Evolutionary conservation across 2,113 vertebrate genomes (phyloP), one percentile per base, ranked within the genome.

Genomic region (Oreotrochilus melanogaster): DNA sequence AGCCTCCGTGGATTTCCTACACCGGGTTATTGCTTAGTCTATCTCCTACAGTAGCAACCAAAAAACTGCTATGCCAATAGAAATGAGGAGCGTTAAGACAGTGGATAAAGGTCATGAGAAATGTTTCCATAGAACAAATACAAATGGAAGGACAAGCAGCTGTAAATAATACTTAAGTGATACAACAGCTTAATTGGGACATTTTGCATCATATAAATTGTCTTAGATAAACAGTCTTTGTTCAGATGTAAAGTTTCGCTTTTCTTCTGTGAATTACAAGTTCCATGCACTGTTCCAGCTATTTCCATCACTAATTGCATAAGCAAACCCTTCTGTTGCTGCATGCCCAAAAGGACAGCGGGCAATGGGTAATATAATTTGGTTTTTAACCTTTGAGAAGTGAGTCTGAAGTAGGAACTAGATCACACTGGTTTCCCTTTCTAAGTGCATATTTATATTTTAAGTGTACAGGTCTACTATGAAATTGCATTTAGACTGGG

Each of bases 51-150:
- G 27, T 56, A 84, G 18, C 53, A 95, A 92, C 65, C 18, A 60
- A 93, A 90, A 94, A 86, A 74, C 64, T 75, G 24, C 17, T 67
- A 39, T 78, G 21, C 53, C 56, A 69, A 1, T 78, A 87, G 50
- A 81, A 75, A 35, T 27, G 54, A 61, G 57, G 61, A 30, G 24
- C 93, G 61, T 82, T 95, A 65, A 93, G 76, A 50, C 62, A 61
- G 57, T 42, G 57, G 21, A 50, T 92, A 87, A 92, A 95, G 76
- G 61, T 95, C 86, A 85, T 3, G 5, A 78, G 61, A 87, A 87
- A 87, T 54, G n/a, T 48, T 82, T 91, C 35, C 16, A 10, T 10
- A 72, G 62, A 87, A 89, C 0, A 0, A 81, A 78, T 31, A 45
- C 50, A 42, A 30, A 37, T 87, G 70, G 30, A 84, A 89, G 58